These are phyloP conservation scores for Osedax fenrisi DNA, from an alignment of 2,888 invertebrate genomes.

Conservation along the genomic window DNA sequence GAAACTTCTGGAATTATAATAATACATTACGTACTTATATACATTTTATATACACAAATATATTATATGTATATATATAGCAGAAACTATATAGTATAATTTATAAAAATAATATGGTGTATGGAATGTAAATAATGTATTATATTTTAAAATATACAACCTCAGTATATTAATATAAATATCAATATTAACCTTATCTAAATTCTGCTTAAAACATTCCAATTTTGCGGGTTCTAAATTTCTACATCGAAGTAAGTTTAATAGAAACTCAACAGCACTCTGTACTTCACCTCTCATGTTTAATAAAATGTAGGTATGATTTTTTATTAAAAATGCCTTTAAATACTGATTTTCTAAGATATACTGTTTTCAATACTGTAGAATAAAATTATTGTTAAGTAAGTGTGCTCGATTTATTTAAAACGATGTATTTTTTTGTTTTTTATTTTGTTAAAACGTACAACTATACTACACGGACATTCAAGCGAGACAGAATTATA, in stretches of 20 bases:
- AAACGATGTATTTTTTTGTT: no score
- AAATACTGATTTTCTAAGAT: not conserved
- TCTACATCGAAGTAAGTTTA: constrained; percentile 32
- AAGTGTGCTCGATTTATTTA: not conserved
- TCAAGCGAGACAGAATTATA: not conserved
- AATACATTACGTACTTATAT: no score
- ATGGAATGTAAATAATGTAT: no score
- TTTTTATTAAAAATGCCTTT: not conserved
- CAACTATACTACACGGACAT: not conserved
- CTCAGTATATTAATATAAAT: no score
- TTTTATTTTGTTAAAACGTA: not conserved
- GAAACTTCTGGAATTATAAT: no score
- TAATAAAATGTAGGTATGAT: not conserved
- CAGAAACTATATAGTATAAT: no score
- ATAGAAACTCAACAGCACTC: constrained; percentile 36
- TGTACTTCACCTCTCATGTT: constrained; percentile 45
- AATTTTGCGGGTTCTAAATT: constrained; percentile 25
- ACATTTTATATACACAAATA: no score
- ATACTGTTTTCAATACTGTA: not conserved
- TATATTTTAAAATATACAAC: no score
- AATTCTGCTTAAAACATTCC: constrained; percentile 30
- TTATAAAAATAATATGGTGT: no score
- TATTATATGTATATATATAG: no score
- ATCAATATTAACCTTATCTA: constrained; percentile 23
- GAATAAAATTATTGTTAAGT: not conserved